Conservation (phyloP, 2,797 vertebrate genomes). For the Epinephelus awoara region DNA sequence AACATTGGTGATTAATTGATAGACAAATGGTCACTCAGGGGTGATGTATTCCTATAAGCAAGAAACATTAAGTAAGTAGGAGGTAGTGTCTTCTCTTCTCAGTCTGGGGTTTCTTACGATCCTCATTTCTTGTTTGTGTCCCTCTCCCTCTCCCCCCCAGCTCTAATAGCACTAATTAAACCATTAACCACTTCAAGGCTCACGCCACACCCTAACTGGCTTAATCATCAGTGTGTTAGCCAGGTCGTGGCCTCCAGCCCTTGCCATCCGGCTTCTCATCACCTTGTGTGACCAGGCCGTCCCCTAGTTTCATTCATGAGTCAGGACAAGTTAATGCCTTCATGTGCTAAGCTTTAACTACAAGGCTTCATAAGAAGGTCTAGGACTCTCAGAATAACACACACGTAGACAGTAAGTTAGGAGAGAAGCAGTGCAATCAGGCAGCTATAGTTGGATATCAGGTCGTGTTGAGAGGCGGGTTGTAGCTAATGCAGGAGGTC, state of each 20-base stretch:
- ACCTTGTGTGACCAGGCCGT: constrained; percentile 53
- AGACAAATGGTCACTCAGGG: no score
- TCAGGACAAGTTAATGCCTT: constrained; percentile 66
- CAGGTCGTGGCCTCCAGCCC: constrained; percentile 51
- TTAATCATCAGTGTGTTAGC: constrained; percentile 70
- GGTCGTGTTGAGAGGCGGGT: constrained; percentile 6
- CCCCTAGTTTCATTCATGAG: constrained; percentile 57
- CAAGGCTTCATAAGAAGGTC: constrained; percentile 47
- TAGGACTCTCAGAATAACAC: constrained; percentile 42
- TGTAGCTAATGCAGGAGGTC: constrained; percentile 33
- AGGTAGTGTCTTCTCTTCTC: constrained; percentile 39
- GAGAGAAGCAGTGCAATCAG: constrained; percentile 11
- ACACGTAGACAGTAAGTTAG: constrained; percentile 13
- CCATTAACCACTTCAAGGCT: constrained; percentile 82
- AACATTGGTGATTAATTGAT: no score
- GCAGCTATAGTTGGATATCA: neutral
- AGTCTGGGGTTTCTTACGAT: constrained; percentile 56
- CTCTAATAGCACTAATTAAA: constrained; percentile 84
- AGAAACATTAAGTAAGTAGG: constrained; percentile 22
- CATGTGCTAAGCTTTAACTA: constrained; percentile 49
- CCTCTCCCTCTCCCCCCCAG: constrained; percentile 58
- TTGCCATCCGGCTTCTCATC: constrained; percentile 43
- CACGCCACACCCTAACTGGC: constrained; percentile 71
- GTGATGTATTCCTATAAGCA: constrained; percentile 19
- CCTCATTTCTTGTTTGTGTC: constrained; percentile 60